A percentile compares a stretch with the other conserved stretches of the same genome.
Evolutionary conservation across 2,888 invertebrate species (phyloP).

Genomic region (Carpatolechia fugitivella): DNA sequence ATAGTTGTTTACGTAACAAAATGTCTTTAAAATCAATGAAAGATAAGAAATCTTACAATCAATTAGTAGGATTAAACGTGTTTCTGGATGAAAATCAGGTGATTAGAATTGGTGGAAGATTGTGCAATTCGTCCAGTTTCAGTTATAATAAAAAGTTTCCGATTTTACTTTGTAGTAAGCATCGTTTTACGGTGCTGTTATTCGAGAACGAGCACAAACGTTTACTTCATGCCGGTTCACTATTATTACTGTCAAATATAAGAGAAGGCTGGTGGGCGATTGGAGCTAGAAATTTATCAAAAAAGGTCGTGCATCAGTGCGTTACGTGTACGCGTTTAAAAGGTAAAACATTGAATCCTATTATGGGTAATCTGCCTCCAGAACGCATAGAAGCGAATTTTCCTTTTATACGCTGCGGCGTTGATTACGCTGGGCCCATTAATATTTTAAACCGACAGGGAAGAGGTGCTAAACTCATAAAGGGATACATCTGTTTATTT

Average conservation of each 20-base stretch:
- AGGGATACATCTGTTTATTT: conserved; percentile 7
- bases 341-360: neutral
- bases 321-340: neutral
- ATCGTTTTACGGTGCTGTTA: conserved; percentile 3
- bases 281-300: neutral
- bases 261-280: neutral
- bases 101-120: conserved; percentile 13
- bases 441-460: neutral
- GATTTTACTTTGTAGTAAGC: conserved; percentile 4
- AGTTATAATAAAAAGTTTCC: conserved; percentile 13
- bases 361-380: neutral
- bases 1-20: neutral
- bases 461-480: neutral
- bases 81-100: conserved; percentile 7
- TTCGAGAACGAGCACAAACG: conserved; percentile 8
- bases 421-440: neutral
- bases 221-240: conserved; percentile 12
- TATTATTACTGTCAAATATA: neutral
- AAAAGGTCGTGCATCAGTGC: neutral
- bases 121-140: conserved; percentile 1
- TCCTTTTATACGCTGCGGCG: neutral
- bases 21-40: neutral
- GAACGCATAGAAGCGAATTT: no score
- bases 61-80: neutral
- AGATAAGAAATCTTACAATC: neutral